Evolutionary conservation across 2,888 invertebrate genomes (phyloP), one percentile per base, ranked within the genome.

Genomic region (Drosophila prolongata): DNA sequence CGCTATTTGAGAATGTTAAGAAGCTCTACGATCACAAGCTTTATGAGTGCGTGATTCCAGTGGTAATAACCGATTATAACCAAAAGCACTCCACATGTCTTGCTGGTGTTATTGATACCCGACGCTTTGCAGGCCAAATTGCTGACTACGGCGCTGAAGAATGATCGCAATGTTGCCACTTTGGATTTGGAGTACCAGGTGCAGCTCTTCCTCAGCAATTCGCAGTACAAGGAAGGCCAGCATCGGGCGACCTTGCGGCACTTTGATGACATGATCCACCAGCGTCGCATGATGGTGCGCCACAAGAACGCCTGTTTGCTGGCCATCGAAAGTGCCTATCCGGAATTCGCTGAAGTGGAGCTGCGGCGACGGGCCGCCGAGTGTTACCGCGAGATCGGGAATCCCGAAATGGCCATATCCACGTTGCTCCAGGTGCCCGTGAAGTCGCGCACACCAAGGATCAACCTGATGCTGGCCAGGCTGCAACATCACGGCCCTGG

Each of bases 401-500:
- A 95, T 79, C 93, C 93, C 35, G 93, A 93, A 71, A 94, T 95
- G 90, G 96, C 92, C 0, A 87, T 91, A 3, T 74, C 69, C 9
- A 83, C 87, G 0, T 49, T 92, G 46, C 90, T 91, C 35, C 77
- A 86, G 13, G 82, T 92, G 65, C 94, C 95, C 24, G 94, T 94
- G 0, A 95, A 95, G 87, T 94, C 94, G 58, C 93, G 96, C 61
- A 95, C 95, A 24, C 93, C 96, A 0, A 95, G 95, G 90, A 94
- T 96, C 4, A 96, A 97, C 88, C 95, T 96, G 94, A 95, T 96
- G 11, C 90, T 97, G 57, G 97, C 95, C 6, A 95, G 95, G 89
- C 93, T 97, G 77, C 95, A 95, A 79, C 94, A 95, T 79, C 94
- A 95, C 72, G 93, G 94, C 30, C 1, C 11, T 2, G 13, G 37